Conservation (phyloP, 2,797 vertebrate genomes). For the Hafferia zeledoni region DNA sequence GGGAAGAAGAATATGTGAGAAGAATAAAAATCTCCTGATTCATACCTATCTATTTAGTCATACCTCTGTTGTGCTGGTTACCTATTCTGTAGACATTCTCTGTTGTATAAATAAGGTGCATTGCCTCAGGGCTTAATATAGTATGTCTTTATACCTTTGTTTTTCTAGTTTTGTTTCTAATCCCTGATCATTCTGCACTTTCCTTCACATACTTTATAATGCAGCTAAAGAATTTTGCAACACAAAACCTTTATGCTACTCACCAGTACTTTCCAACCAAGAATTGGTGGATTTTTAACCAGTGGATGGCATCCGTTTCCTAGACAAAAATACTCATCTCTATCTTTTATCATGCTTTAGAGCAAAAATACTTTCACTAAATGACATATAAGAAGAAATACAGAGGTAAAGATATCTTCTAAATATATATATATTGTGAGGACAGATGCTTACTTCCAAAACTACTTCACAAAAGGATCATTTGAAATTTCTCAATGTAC, state of each 20-base stretch:
- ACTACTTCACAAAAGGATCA: not conserved
- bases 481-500: not conserved
- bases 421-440: not conserved
- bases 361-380: not conserved
- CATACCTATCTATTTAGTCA: constrained; percentile 61
- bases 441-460: not conserved
- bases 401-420: not conserved
- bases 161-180: constrained; percentile 33
- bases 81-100: constrained; percentile 55
- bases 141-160: constrained; percentile 40
- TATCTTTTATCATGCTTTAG: not conserved
- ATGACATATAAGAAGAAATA: not conserved
- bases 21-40: constrained; percentile 57
- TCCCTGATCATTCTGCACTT: not conserved
- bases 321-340: not conserved
- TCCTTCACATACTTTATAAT: not conserved
- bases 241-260: not conserved
- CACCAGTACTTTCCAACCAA: not conserved
- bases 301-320: not conserved
- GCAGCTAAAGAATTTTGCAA: not conserved
- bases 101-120: constrained; percentile 62
- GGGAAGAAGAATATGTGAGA: not conserved
- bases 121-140: constrained; percentile 57
- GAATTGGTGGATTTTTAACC: not conserved
- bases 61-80: constrained; percentile 56